Percentiles rank a stretch among this genome's conserved stretches.
Conservation (phyloP, 1,140 invertebrate species). For the Caenorhabditis remanei region DNA sequence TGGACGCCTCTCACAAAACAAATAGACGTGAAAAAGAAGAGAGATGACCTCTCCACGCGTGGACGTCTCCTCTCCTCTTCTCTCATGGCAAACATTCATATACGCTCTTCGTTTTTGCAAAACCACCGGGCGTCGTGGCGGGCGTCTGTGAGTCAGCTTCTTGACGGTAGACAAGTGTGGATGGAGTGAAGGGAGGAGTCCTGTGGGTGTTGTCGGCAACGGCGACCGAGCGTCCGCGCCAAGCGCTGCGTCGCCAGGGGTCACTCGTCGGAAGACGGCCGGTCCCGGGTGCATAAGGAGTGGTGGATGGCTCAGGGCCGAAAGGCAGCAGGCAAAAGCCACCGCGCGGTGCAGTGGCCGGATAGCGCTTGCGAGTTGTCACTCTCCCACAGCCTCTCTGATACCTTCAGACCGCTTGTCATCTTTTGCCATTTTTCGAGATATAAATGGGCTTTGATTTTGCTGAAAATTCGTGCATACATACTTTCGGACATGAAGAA, state of each 20-base stretch:
- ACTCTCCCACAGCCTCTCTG: constrained; percentile 28
- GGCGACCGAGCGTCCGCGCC: constrained; percentile 62
- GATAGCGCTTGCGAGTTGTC: constrained; percentile 58
- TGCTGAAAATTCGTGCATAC: too few relatives aligned
- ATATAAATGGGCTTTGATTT: neutral
- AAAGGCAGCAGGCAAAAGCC: constrained; percentile 78
- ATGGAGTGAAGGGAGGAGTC: constrained; percentile 58
- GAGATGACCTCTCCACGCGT: neutral
- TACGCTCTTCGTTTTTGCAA: neutral
- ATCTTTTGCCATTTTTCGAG: constrained; percentile 5
- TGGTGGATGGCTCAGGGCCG: constrained; percentile 57
- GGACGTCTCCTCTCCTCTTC: neutral
- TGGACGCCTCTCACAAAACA: too few relatives aligned
- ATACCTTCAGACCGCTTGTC: constrained; percentile 56
- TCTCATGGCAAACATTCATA: neutral
- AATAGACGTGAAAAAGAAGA: too few relatives aligned
- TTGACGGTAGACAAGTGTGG: constrained; percentile 59
- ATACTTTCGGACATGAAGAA: too few relatives aligned
- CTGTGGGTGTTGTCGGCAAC: constrained; percentile 27
- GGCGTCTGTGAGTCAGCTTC: constrained; percentile 62
- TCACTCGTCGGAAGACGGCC: constrained; percentile 9
- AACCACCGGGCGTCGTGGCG: constrained; percentile 61
- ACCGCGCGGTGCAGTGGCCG: constrained; percentile 61
- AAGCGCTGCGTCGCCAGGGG: constrained; percentile 61
- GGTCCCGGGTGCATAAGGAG: constrained; percentile 60